Conservation (phyloP, 2,113 vertebrate genomes). For the Heteronetta atricapilla region DNA sequence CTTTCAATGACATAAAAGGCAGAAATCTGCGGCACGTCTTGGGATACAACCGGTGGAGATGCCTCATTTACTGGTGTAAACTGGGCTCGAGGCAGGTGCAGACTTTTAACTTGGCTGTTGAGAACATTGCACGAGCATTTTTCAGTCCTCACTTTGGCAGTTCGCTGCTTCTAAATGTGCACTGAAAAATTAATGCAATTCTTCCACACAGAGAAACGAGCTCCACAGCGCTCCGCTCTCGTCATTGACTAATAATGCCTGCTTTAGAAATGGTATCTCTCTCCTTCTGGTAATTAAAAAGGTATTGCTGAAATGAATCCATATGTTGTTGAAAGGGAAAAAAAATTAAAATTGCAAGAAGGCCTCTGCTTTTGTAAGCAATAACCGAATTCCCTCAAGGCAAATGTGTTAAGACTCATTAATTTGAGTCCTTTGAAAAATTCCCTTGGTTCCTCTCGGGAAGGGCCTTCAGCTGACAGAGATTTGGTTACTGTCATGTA, state of each 20-base stretch:
- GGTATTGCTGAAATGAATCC: slow-evolving; percentile 33
- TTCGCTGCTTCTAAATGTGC: background rate
- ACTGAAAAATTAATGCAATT: slow-evolving; percentile 47
- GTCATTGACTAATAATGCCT: background rate
- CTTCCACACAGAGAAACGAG: background rate
- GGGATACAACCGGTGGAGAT: background rate
- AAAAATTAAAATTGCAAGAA: slow-evolving; percentile 35
- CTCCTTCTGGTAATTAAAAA: slow-evolving; percentile 22
- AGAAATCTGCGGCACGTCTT: background rate
- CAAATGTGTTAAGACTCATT: slow-evolving; percentile 61
- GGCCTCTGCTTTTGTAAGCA: slow-evolving; percentile 65
- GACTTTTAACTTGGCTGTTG: background rate
- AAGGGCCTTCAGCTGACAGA: slow-evolving; percentile 52
- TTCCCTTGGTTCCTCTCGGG: slow-evolving; percentile 46
- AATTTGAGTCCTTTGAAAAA: slow-evolving; percentile 62
- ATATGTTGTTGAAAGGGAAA: slow-evolving; percentile 26
- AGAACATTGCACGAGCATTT: background rate
- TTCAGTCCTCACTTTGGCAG: background rate
- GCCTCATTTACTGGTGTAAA: background rate
- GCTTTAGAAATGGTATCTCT: background rate
- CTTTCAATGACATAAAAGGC: background rate
- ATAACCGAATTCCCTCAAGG: slow-evolving; percentile 50
- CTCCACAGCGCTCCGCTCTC: background rate
- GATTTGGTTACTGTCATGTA: slow-evolving; percentile 60
- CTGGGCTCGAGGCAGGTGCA: background rate